phyloP scores from a whole-genome alignment of 2,113 vertebrate species.

The Poeciliopsis occidentalis region DNA sequence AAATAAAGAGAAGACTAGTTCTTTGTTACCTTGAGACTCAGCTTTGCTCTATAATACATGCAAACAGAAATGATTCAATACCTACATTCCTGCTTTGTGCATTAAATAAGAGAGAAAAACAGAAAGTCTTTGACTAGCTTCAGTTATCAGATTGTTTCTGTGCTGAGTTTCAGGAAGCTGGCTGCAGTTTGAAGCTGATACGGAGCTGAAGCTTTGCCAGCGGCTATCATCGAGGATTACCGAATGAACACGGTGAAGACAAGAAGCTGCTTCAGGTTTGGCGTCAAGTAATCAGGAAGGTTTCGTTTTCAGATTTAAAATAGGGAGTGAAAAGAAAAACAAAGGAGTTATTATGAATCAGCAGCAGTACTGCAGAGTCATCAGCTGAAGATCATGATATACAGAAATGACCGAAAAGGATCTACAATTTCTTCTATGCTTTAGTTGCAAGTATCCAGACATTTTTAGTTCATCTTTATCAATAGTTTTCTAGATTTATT shows the following conservation, averaged over 20 bases:
- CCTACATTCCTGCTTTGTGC: slow-evolving; percentile 15
- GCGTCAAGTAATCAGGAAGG: slow-evolving; percentile 37
- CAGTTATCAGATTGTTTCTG: slow-evolving; percentile 44
- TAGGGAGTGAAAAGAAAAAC: slow-evolving; percentile 32
- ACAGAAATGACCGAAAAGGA: neutral
- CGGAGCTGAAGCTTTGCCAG: slow-evolving; percentile 54
- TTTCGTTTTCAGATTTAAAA: slow-evolving; percentile 35
- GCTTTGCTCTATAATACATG: neutral
- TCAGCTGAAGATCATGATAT: neutral
- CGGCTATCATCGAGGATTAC: slow-evolving; percentile 65
- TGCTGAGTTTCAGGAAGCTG: slow-evolving; percentile 30
- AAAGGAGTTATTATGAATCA: slow-evolving; percentile 41
- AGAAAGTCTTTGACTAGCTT: slow-evolving; percentile 9
- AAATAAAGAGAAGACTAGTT: too few species aligned
- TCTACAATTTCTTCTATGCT: neutral
- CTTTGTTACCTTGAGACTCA: too few species aligned
- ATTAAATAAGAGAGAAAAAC: neutral
- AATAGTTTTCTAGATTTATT: neutral
- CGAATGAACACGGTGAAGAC: slow-evolving; percentile 59
- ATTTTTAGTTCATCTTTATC: neutral
- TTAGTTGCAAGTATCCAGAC: neutral
- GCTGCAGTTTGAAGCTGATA: slow-evolving; percentile 60
- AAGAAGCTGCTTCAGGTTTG: slow-evolving; percentile 63
- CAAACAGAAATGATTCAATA: neutral
- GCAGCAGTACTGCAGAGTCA: neutral